Conservation (phyloP, 2,888 invertebrate genomes). For the Shargacucullia verbasci region DNA sequence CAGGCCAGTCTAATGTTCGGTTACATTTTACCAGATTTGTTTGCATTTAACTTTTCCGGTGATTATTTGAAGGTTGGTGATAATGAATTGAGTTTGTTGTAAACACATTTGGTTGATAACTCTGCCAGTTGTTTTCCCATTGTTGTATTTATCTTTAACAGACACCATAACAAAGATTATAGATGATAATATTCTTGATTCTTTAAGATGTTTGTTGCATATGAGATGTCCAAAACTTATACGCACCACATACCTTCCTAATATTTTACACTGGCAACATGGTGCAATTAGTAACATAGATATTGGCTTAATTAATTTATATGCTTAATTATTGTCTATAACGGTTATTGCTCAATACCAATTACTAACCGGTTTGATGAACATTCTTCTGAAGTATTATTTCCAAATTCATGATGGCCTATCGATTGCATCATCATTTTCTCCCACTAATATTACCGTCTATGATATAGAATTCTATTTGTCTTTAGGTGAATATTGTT, state of each 20-base stretch:
- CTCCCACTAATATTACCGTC: constrained; percentile 13
- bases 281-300: constrained; percentile 5
- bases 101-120: constrained; percentile 41
- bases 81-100: constrained; percentile 37
- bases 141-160: constrained; percentile 8
- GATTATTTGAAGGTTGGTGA: constrained; percentile 37
- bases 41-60: constrained; percentile 31
- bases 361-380: neutral
- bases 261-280: constrained; percentile 12
- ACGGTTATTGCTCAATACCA: neutral
- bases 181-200: neutral
- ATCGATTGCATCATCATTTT: constrained; percentile 37
- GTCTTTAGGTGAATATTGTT: neutral
- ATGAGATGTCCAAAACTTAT: neutral
- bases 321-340: neutral
- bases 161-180: constrained; percentile 7
- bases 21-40: constrained; percentile 12
- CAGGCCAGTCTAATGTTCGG: constrained; percentile 5
- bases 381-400: neutral
- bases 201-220: constrained; percentile 12
- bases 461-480: constrained; percentile 22
- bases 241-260: neutral
- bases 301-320: neutral
- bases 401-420: neutral
- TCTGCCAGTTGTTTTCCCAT: constrained; percentile 8